These are phyloP conservation scores for Melospiza melodia DNA, from an alignment of 2,113 vertebrate species.

Conservation along the genomic window DNA sequence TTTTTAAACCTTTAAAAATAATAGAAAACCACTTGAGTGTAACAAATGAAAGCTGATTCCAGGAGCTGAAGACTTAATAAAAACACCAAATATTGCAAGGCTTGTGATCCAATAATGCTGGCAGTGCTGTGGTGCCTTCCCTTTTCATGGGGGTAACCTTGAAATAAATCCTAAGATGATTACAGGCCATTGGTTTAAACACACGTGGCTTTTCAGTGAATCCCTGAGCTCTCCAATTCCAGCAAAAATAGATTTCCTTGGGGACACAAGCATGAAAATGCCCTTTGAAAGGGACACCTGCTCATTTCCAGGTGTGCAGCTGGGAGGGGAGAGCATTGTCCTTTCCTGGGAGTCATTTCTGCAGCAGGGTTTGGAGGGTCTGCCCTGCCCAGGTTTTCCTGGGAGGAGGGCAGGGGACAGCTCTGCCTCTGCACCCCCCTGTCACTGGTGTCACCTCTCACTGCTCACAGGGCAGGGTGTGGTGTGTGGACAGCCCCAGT, in stretches of 20 bases:
- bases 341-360: not conserved
- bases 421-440: not conserved
- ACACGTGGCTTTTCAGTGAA: not conserved
- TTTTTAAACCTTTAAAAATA: not conserved
- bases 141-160: not conserved
- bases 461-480: not conserved
- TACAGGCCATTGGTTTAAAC: not conserved
- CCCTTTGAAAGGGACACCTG: not conserved
- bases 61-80: not conserved
- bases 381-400: not conserved
- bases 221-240: not conserved
- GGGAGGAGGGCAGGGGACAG: not conserved
- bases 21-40: not conserved
- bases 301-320: not conserved
- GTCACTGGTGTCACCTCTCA: not conserved
- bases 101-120: not conserved
- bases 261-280: not conserved
- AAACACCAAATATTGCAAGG: not conserved
- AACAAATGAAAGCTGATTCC: not conserved
- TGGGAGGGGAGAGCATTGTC: not conserved
- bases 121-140: not conserved
- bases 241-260: not conserved
- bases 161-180: slow-evolving; percentile 1
- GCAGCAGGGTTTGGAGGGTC: not conserved
- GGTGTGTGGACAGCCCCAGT: rapidly evolving